Conservation (phyloP, 2,797 vertebrate species). For the Phoebastria nigripes region DNA sequence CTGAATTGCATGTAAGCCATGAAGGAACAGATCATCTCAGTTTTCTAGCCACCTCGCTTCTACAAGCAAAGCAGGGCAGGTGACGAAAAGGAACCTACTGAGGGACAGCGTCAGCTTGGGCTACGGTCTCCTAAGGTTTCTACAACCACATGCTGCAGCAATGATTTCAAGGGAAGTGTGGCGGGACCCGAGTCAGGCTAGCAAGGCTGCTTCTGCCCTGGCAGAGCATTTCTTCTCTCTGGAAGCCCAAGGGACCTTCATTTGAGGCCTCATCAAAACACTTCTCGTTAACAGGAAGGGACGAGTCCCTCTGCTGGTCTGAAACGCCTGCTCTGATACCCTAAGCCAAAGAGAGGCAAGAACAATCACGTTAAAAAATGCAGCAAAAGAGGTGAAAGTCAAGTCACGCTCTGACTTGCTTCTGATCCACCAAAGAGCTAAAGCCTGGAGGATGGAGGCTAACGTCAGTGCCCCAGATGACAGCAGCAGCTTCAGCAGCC, state of each 20-base stretch:
- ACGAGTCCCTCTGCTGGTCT: too few species aligned
- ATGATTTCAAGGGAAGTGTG: fast-evolving
- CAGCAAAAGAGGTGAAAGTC: background rate
- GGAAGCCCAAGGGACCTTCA: background rate
- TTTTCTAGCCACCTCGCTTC: too few species aligned
- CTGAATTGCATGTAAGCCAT: background rate
- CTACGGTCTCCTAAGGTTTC: background rate
- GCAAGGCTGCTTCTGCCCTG: background rate
- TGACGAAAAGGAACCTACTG: background rate
- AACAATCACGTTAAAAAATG: background rate
- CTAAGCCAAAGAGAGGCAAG: background rate
- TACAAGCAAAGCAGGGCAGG: background rate
- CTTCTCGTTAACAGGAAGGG: background rate
- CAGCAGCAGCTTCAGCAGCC: background rate
- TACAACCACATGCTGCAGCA: background rate
- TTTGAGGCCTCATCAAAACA: background rate
- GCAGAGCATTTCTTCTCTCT: background rate
- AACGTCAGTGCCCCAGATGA: background rate
- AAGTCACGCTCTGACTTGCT: background rate
- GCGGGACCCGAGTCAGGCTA: background rate
- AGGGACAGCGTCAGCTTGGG: background rate
- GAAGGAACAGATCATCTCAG: too few species aligned
- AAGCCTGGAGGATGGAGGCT: background rate
- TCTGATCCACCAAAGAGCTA: background rate
- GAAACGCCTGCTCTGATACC: background rate